A percentile compares a stretch with the other conserved stretches of the same genome.
These are phyloP conservation scores for Macrotus californicus DNA, from an alignment of 2,113 vertebrate species.

Conservation along the genomic window DNA sequence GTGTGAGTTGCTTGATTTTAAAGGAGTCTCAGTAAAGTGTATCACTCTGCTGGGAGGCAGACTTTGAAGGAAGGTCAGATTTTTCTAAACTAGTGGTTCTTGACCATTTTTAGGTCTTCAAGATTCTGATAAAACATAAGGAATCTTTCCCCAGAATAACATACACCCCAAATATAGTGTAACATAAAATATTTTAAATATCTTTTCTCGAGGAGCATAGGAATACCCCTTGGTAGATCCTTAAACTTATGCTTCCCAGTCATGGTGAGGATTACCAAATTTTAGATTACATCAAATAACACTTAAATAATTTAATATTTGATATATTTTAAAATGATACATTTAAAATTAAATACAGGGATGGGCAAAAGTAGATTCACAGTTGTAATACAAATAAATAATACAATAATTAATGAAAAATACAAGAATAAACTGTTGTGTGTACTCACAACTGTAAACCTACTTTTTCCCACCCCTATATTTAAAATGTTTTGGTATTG, in stretches of 20 bases:
- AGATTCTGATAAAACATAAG: not conserved
- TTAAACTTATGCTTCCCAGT: not conserved
- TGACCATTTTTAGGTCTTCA: not conserved
- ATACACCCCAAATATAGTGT: not conserved
- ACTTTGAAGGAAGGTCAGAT: not conserved
- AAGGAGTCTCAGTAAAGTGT: not conserved
- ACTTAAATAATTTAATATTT: not conserved
- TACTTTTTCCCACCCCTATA: too few species aligned
- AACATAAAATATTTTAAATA: not conserved
- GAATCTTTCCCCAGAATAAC: not conserved
- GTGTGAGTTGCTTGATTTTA: not conserved
- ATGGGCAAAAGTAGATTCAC: not conserved
- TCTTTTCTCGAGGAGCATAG: not conserved
- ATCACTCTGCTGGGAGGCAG: not conserved
- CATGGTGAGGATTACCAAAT: not conserved
- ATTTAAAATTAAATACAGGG: not conserved
- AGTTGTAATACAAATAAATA: too few species aligned
- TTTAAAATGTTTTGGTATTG: too few species aligned
- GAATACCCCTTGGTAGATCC: not conserved
- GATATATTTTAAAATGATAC: not conserved
- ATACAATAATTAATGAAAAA: too few species aligned
- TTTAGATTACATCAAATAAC: not conserved
- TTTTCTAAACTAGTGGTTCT: not conserved
- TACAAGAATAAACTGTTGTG: too few species aligned
- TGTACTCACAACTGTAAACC: too few species aligned